Evolutionary conservation across 2,888 invertebrate species (phyloP).

Genomic region (Anodontia alba): DNA sequence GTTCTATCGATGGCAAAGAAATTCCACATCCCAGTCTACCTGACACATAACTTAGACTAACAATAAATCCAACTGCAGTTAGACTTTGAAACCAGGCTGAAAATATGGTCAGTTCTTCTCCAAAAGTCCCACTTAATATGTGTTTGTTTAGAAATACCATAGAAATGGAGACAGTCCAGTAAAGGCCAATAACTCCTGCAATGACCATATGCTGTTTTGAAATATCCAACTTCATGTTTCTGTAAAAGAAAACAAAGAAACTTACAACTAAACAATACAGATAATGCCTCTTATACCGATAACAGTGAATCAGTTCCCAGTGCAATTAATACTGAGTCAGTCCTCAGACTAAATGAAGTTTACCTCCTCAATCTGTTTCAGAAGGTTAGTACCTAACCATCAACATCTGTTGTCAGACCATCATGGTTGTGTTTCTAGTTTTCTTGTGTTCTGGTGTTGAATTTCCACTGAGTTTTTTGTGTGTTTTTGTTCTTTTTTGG

Average conservation of each 20-base stretch:
- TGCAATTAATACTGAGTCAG: no score
- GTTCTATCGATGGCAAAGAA: conserved; percentile 63
- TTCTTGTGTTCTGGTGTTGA: no score
- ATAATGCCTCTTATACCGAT: no score
- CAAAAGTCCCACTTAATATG: conserved; percentile 84
- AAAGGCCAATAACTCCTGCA: conserved; percentile 73
- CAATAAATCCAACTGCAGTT: conserved; percentile 73
- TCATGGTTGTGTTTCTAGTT: no score
- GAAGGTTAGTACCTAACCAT: no score
- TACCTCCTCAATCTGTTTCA: no score
- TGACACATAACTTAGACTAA: conserved; percentile 41
- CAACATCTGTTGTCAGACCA: no score
- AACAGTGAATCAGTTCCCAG: no score
- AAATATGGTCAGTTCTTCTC: conserved; percentile 81
- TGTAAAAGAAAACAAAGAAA: neutral
- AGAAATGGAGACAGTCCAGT: conserved; percentile 94
- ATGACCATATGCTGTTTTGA: conserved; percentile 40
- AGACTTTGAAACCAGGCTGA: conserved; percentile 83
- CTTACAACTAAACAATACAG: no score
- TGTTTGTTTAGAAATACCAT: conserved; percentile 98
- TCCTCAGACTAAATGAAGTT: no score
- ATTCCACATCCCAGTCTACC: conserved; percentile 17
- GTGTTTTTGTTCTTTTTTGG: no score
- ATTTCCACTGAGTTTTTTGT: no score
- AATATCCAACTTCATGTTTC: neutral